Percentiles rank a stretch among this genome's conserved stretches.
phyloP scores from a whole-genome alignment of 2,888 invertebrate genomes.

The Operophtera brumata region DNA sequence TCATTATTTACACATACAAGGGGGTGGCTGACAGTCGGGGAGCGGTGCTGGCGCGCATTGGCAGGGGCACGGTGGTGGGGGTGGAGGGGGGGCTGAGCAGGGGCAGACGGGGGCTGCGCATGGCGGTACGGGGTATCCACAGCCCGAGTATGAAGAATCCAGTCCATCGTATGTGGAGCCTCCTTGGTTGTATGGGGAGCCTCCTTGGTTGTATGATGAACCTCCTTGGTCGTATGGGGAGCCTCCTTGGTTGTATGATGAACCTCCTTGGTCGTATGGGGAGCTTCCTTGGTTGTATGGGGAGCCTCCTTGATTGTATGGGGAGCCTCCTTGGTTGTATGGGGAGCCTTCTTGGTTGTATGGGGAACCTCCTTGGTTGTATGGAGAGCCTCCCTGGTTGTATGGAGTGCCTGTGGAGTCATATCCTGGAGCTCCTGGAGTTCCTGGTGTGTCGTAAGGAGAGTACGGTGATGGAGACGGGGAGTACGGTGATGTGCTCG shows the following conservation, averaged over 20 bases:
- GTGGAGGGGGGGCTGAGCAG: background rate
- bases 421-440: background rate
- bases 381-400: too few relatives aligned
- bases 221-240: background rate
- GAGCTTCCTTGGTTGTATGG: background rate
- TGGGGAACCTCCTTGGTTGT: background rate
- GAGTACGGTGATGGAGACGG: too few relatives aligned
- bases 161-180: background rate
- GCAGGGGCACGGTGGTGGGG: background rate
- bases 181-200: background rate
- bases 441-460: background rate
- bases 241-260: background rate
- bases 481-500: too few relatives aligned
- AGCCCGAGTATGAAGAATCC: background rate
- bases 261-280: background rate
- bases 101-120: background rate
- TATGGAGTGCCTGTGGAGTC: too few relatives aligned
- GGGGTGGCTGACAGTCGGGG: slow-evolving; percentile 5
- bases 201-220: background rate
- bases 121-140: background rate
- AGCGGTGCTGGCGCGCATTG: background rate
- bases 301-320: too few relatives aligned
- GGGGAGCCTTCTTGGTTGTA: background rate
- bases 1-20: slow-evolving; percentile 16
- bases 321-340: background rate